These are phyloP conservation scores for Cryptus armator DNA, from an alignment of 2,888 invertebrate genomes.

Conservation along the genomic window DNA sequence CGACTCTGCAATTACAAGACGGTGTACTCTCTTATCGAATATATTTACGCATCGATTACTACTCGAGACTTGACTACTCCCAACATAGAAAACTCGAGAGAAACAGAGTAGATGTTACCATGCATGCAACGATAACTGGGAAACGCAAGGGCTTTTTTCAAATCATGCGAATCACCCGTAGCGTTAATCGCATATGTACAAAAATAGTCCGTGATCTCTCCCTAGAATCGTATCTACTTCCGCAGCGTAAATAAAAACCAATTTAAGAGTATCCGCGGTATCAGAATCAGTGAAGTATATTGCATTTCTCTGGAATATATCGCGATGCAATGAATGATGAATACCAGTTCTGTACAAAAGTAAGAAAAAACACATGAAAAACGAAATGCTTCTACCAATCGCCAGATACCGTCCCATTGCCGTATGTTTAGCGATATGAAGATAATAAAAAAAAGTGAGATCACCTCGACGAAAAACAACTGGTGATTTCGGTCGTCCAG, in stretches of 20 bases:
- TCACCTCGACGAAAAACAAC: background rate
- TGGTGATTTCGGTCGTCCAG: background rate
- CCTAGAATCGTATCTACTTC: background rate
- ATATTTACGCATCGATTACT: slow-evolving; percentile 63
- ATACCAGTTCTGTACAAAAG: too few species aligned
- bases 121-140: slow-evolving; percentile 24
- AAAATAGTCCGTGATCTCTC: background rate
- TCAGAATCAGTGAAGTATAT: too few species aligned
- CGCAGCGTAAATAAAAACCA: too few species aligned
- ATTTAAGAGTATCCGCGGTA: too few species aligned
- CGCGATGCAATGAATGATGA: too few species aligned
- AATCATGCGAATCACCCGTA: background rate
- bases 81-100: slow-evolving; percentile 46
- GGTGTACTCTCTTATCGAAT: slow-evolving; percentile 62
- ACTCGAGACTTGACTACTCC: slow-evolving; percentile 38
- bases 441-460: background rate
- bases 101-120: slow-evolving; percentile 18
- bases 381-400: too few species aligned
- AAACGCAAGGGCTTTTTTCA: slow-evolving; percentile 20
- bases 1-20: slow-evolving; percentile 79
- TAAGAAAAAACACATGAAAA: too few species aligned
- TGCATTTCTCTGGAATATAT: too few species aligned
- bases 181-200: too few species aligned
- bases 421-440: background rate
- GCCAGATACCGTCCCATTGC: too few species aligned